A percentile compares a stretch with the other conserved stretches of the same genome.
Evolutionary conservation across 2,888 invertebrate species (phyloP).

Genomic region (Hermaeophaga mercurialis): DNA sequence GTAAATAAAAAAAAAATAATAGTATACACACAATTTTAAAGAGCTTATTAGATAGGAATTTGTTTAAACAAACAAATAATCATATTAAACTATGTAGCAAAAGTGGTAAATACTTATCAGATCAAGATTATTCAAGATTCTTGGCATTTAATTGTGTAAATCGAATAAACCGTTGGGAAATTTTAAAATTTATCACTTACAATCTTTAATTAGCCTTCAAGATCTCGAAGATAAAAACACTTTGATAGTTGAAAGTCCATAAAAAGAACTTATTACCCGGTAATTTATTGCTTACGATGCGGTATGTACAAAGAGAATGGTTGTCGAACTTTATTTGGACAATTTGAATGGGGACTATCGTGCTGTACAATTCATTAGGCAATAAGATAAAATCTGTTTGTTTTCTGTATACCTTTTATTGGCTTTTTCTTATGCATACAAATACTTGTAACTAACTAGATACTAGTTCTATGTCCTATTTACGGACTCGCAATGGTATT

Average conservation of each 20-base stretch:
- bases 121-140: background rate
- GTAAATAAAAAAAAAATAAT: too few relatives aligned
- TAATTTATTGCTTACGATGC: conserved; percentile 13
- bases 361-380: conserved; percentile 17
- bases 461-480: background rate
- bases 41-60: too few relatives aligned
- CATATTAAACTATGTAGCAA: too few relatives aligned
- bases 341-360: too few relatives aligned
- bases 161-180: too few relatives aligned
- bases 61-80: too few relatives aligned
- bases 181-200: conserved; percentile 9
- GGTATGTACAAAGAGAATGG: background rate
- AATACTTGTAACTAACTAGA: background rate
- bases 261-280: conserved; percentile 4
- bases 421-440: conserved; percentile 13
- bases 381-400: conserved; percentile 19
- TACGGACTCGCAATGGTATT: conserved; percentile 1
- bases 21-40: too few relatives aligned
- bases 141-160: background rate
- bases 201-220: conserved; percentile 6
- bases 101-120: background rate
- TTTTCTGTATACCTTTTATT: too few relatives aligned
- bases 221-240: conserved; percentile 10
- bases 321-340: conserved; percentile 14
- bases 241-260: too few relatives aligned